Base-by-base conservation (phyloP, 2,888 invertebrate genomes). In the Caenorhabditis sp. region DNA sequence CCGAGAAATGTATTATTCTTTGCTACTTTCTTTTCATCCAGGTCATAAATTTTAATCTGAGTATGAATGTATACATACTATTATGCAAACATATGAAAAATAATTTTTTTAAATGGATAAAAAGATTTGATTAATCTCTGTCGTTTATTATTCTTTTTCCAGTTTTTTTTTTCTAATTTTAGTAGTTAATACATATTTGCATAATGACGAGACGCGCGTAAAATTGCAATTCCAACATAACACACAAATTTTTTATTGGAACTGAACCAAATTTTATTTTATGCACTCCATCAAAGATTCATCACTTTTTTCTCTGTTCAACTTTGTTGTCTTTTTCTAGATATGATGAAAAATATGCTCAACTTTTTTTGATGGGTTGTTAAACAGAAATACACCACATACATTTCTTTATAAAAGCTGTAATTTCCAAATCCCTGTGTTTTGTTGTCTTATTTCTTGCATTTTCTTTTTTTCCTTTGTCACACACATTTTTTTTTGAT, bases 391-490 rank as follows among this genome's bases (percentile, higher is more conserved):
- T 17, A 43, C 17, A 43, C 43, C 14, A 69, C 63, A 64, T 61
- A 64, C 64, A 61, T 61, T 60, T 51, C n/a, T 50, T 49, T 37
- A 4, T 50, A 26, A 50, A 64, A 49, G 64, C 69, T 69, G 65
- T 69, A 69, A 69, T 69, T 69, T 69, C 61, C 55, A 61, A 64
- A 65, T 69, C 64, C 64, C 54, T 63, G 43, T 54, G 57, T 69
- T 69, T 60, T 37, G 51, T 53, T 54, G 50, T 58, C 43, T 49
- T 12, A 49, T 26, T 65, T 66, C 14, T 43, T 17, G 23, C 57
- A n/a, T 55, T 59, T 27, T 53, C 57, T 26, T 49, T 26, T 54
- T 27, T 51, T 54, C 6, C 26, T 19, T 62, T 67, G 58, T 68
- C 62, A 58, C 67, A 62, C 37, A 58, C 53, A 17, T 61, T 60